phyloP scores from a whole-genome alignment of 2,888 invertebrate species.

The Nowickia ferox region DNA sequence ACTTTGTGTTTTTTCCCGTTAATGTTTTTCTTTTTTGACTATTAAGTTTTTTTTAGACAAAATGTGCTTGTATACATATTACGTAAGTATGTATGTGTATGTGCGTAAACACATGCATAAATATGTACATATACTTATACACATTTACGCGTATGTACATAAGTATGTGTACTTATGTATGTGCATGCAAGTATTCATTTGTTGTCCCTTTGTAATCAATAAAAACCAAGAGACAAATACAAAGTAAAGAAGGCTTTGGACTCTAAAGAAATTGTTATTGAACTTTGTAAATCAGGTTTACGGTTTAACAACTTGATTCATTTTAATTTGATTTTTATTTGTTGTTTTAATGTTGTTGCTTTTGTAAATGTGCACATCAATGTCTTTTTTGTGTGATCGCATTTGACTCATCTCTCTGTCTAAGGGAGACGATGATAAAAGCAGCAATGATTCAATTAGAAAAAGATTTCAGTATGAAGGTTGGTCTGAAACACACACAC shows the following conservation, averaged over 20 bases:
- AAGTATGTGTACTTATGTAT: background rate
- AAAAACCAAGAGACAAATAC: constrained; percentile 18
- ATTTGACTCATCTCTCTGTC: constrained; percentile 57
- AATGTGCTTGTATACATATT: background rate
- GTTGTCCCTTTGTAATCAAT: constrained; percentile 8
- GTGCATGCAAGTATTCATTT: background rate
- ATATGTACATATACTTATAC: background rate
- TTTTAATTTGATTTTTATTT: constrained; percentile 7
- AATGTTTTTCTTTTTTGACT: background rate
- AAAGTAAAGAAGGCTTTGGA: constrained; percentile 57
- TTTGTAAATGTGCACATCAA: background rate
- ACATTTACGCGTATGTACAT: too few species aligned
- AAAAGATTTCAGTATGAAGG: constrained; percentile 10
- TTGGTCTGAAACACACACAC: constrained; percentile 25
- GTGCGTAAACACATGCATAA: background rate
- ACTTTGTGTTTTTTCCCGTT: background rate
- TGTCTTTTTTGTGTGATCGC: constrained; percentile 38
- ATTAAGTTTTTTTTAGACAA: background rate
- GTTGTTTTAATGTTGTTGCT: background rate
- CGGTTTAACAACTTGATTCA: constrained; percentile 58
- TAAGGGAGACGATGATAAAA: constrained; percentile 36
- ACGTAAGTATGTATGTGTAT: background rate
- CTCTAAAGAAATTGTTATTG: constrained; percentile 61
- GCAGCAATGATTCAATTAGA: background rate
- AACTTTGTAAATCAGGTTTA: constrained; percentile 69